These are phyloP conservation scores for Xenentodon cancila DNA, from an alignment of 2,797 vertebrate genomes.

Conservation along the genomic window DNA sequence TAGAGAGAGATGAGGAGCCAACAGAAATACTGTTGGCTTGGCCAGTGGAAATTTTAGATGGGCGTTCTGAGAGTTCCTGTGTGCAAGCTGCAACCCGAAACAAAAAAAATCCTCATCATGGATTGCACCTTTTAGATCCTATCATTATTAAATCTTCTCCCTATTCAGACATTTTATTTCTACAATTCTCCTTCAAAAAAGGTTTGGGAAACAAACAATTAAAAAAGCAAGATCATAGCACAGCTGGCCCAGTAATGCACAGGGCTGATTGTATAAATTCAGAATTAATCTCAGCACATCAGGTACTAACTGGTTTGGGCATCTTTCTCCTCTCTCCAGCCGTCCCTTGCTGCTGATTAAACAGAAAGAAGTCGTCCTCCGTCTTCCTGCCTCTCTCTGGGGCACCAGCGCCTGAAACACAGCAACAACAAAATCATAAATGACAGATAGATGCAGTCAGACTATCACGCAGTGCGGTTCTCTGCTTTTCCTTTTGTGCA, in stretches of 20 bases:
- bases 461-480: not conserved
- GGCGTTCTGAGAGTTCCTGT: not conserved
- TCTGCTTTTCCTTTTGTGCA: not conserved
- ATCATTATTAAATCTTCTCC: too few species aligned
- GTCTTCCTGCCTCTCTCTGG: conserved; percentile 54
- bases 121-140: too few species aligned
- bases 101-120: not conserved
- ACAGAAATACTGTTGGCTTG: not conserved
- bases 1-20: not conserved
- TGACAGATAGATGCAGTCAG: not conserved
- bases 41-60: not conserved
- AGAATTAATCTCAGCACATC: not conserved
- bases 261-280: not conserved
- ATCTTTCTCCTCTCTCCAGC: conserved; percentile 66
- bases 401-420: conserved; percentile 54
- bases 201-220: too few species aligned
- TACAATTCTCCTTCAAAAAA: too few species aligned
- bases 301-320: conserved; percentile 73
- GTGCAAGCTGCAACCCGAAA: not conserved
- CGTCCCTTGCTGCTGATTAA: conserved; percentile 51
- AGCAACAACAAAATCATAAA: not conserved
- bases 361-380: conserved; percentile 65
- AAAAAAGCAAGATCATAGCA: not conserved
- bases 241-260: not conserved
- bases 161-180: too few species aligned